Base-by-base conservation (phyloP, 1,140 invertebrate species). In the Trachymyrmex septentrionalis region DNA sequence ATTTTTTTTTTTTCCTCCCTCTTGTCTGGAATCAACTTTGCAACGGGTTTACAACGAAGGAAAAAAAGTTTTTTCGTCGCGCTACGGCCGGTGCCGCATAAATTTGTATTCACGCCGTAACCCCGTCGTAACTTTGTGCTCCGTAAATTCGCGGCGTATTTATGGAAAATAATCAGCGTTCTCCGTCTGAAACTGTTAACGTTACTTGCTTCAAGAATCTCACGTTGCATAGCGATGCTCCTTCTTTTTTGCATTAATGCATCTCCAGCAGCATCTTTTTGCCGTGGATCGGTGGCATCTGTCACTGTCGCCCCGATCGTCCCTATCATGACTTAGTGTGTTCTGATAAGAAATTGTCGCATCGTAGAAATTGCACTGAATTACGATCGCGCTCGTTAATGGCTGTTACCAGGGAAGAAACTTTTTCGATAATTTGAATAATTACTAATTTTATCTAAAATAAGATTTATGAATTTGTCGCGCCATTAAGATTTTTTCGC, bases 281-380 rank as follows among this genome's bases (percentile, higher is more conserved):
- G 14, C 38, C 3, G 21, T 12, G 19, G 19, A n/a, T 50, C 57
- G 44, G n/a, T 71, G 34, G 73, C 30, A 85, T 85, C 75, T 78
- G 59, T 90, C 88, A 90, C 81, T 90, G 89, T 90, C 86, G 71
- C 5, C 5, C 61, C 88, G 76, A 90, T 89, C 86, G 81, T 77
- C 38, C 21, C 77, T 71, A 90, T 89, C 88, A 67, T 61, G 81
- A 84, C 59, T 90, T 88, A 90, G 34, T 88, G 63, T 67, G 76
- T 34, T 19, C 27, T 59, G 72, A 77, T 73, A 90, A 88, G 86
- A 90, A 90, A 90, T 48, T 44, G 64, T 34, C 30, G 50, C 57
- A 86, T 90, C 88, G 75, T 85, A 73, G 80, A 80, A 90, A 89
- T 87, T 66, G 67, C 86, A 48, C 55, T 50, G 38, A 80, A 64